Percentiles rank a stretch among this genome's conserved stretches.
Evolutionary conservation across 2,888 invertebrate species (phyloP).

Genomic region (Phalera bucephala): DNA sequence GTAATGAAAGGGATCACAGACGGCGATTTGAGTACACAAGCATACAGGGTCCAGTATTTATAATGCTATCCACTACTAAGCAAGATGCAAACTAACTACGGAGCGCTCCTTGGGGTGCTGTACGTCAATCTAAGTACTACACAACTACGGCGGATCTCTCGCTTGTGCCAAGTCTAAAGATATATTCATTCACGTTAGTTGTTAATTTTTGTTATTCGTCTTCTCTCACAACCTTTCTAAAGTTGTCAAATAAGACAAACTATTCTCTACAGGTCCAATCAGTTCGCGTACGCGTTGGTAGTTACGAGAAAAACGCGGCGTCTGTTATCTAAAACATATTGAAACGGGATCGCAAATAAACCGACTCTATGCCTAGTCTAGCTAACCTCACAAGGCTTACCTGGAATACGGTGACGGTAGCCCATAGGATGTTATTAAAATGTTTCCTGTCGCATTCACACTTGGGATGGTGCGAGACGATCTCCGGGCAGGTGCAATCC

Average conservation of each 20-base stretch:
- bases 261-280: slow-evolving; percentile 20
- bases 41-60: slow-evolving; percentile 68
- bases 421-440: slow-evolving; percentile 99
- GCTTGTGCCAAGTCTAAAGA: slow-evolving; percentile 36
- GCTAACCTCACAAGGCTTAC: slow-evolving; percentile 85
- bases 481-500: slow-evolving; percentile 97
- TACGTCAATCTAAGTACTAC: slow-evolving; percentile 45
- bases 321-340: slow-evolving; percentile 62
- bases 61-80: slow-evolving; percentile 58
- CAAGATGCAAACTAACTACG: slow-evolving; percentile 76
- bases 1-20: slow-evolving; percentile 72
- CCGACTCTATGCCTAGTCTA: slow-evolving; percentile 68
- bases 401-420: slow-evolving; percentile 98
- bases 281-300: slow-evolving; percentile 27
- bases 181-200: slow-evolving; percentile 22
- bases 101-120: slow-evolving; percentile 66
- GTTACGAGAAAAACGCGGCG: slow-evolving; percentile 69
- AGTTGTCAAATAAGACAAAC: slow-evolving; percentile 52
- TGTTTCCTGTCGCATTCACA: slow-evolving; percentile 99
- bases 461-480: slow-evolving; percentile 92
- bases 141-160: slow-evolving; percentile 65
- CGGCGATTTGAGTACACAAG: slow-evolving; percentile 79
- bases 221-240: slow-evolving; percentile 39
- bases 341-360: slow-evolving; percentile 77
- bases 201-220: slow-evolving; percentile 28